phyloP scores from a whole-genome alignment of 2,888 invertebrate genomes.

The Cosmorhoe ocellata region DNA sequence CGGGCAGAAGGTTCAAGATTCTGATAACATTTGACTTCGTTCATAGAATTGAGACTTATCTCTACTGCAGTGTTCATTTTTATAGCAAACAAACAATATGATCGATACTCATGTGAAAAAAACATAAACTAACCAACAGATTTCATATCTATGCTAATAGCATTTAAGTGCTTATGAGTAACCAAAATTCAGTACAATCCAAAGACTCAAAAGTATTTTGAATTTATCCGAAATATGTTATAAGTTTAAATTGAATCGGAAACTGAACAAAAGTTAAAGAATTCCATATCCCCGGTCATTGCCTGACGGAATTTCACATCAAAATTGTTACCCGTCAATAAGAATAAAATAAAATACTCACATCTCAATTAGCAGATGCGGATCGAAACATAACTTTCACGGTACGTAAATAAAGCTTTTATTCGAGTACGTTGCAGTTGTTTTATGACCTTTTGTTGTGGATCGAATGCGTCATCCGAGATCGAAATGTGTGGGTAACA shows the following conservation, averaged over 20 bases:
- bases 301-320: constrained; percentile 51
- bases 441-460: constrained; percentile 35
- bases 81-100: background rate
- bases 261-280: constrained; percentile 44
- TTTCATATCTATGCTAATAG: no score
- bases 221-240: no score
- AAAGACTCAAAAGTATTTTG: no score
- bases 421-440: constrained; percentile 23
- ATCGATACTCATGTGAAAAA: background rate
- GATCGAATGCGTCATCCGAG: constrained; percentile 60
- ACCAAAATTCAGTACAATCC: no score
- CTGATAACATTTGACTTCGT: constrained; percentile 27
- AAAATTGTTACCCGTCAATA: constrained; percentile 48
- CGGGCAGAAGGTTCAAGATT: constrained; percentile 10
- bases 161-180: no score
- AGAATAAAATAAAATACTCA: constrained; percentile 41
- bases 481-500: constrained; percentile 66
- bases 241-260: no score
- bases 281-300: constrained; percentile 46
- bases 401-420: constrained; percentile 24
- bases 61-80: constrained; percentile 8
- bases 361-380: constrained; percentile 48
- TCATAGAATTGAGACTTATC: constrained; percentile 18
- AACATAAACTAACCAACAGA: background rate
- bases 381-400: constrained; percentile 33